Evolutionary conservation across 2,888 invertebrate genomes (phyloP), one percentile per base, ranked within the genome.

Genomic region (Isotomurus palustris): DNA sequence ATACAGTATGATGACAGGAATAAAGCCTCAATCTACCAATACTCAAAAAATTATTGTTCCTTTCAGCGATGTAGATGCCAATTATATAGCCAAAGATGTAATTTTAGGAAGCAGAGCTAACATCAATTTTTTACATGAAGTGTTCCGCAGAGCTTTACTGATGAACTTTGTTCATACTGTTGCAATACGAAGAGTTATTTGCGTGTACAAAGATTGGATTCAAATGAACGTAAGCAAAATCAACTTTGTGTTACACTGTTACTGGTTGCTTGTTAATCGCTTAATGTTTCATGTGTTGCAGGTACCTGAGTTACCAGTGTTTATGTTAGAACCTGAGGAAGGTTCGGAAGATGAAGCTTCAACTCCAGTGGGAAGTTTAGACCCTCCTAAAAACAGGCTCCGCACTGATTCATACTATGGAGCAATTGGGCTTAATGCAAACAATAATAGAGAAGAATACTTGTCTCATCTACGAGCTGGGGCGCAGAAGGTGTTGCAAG

Each of bases 171-270:
- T 84, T 2, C 91, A 93, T 75, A 88, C 91, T 14, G 85, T 86
- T 62, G 91, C 94, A 4, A 87, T 91, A 60, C 80, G 91, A 45
- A 85, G 89, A 72, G 91, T 93, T 40, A 91, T 96, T 69, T 84
- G 87, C 41, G 87, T 94, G 3, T 96, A 96, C 75, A 89, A 91
- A 75, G 94, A 96, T 76, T 90, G 96, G 87, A 93, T 96, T 78
- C 91, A 91, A 73, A 85, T 87, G 78, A 88, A 86, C 74, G 84
- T 85, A 71, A 76, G 79, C 75, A 35, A 21, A 21, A 22, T n/a
- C 28, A 5, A 32, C 19, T 40, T 52, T 19, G 27, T 50, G 25
- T 27, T 27, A 25, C 40, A 48, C 5, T 48, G 21, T 28, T 49
- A 35, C 24, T 50, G 21, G n/a, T 21, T 44, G 32, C 21, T 17